These are phyloP conservation scores for Drosophila austrosaltans DNA, from an alignment of 2,888 invertebrate species.

Conservation along the genomic window DNA sequence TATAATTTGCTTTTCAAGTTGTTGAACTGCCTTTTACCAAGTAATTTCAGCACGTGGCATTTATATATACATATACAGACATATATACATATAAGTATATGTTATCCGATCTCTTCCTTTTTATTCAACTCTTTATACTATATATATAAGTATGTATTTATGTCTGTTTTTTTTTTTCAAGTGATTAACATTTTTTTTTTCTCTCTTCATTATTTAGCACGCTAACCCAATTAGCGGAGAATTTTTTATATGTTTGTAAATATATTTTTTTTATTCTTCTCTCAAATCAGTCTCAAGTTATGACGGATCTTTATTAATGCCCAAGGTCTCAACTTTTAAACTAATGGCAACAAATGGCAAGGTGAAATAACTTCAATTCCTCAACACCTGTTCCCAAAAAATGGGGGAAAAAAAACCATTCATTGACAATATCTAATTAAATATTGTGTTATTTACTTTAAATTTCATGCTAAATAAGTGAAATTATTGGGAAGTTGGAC, in stretches of 20 bases:
- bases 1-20: neutral
- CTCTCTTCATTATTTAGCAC: slow-evolving; percentile 34
- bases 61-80: neutral
- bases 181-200: slow-evolving; percentile 27
- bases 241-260: neutral
- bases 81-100: neutral
- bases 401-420: neutral
- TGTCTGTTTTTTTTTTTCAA: slow-evolving; percentile 20
- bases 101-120: slow-evolving; percentile 1
- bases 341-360: slow-evolving; percentile 1
- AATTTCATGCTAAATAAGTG: slow-evolving; percentile 11
- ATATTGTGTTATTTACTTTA: slow-evolving; percentile 7
- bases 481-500: slow-evolving; percentile 11
- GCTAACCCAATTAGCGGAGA: slow-evolving; percentile 42
- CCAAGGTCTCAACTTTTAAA: neutral
- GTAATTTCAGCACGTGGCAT: neutral
- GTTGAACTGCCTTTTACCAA: neutral
- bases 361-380: slow-evolving; percentile 9
- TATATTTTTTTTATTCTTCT: neutral
- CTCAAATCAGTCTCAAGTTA: neutral
- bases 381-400: neutral
- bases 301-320: slow-evolving; percentile 14
- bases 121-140: neutral
- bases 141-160: neutral
- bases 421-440: slow-evolving; percentile 5